phyloP scores from a whole-genome alignment of 2,797 vertebrate genomes.

The Numenius phaeopus region DNA sequence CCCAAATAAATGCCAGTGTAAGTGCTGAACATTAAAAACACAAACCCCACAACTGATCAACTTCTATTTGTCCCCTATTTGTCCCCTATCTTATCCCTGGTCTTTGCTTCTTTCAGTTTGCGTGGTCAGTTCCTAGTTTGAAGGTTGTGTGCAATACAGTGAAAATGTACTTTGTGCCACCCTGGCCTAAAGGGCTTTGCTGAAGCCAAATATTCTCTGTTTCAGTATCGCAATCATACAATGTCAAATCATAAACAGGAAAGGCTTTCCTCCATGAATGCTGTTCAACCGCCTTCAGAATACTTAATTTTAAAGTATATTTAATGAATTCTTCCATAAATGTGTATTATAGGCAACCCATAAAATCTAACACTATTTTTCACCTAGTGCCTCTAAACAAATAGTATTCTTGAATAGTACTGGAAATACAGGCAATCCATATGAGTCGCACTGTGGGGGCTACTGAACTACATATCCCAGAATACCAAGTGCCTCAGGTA shows the following conservation, averaged over 20 bases:
- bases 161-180: background rate
- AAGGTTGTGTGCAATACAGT: background rate
- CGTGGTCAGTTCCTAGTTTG: background rate
- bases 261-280: background rate
- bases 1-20: background rate
- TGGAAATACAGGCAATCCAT: background rate
- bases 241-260: background rate
- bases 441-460: accelerated
- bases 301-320: background rate
- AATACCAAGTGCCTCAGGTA: background rate
- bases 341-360: background rate
- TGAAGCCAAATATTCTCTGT: background rate
- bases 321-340: background rate
- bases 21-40: background rate
- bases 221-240: background rate
- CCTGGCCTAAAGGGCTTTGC: background rate
- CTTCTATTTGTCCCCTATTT: background rate
- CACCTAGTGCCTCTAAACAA: background rate
- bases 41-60: background rate
- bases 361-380: background rate
- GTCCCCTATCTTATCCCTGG: background rate
- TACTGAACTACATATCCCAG: background rate
- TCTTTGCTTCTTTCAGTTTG: background rate
- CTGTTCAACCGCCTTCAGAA: background rate
- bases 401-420: background rate